phyloP scores from a whole-genome alignment of 2,888 invertebrate genomes.

The Erpobdella octoculata region DNA sequence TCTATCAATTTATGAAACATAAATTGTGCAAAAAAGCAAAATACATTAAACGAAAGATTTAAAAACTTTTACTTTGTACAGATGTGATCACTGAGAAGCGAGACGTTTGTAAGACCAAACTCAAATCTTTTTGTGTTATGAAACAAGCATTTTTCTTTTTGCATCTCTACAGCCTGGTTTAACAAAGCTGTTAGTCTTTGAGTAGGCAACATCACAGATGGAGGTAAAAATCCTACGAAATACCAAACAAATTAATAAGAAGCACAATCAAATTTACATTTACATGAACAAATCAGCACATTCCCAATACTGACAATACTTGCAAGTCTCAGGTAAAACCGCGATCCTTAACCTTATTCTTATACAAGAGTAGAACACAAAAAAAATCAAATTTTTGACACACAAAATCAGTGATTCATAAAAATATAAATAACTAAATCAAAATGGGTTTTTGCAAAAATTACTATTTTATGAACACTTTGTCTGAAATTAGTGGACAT shows the following conservation, averaged over 20 bases:
- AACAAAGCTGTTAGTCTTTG: neutral
- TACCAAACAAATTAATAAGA: neutral
- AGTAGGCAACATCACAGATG: slow-evolving; percentile 17
- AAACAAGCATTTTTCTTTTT: neutral
- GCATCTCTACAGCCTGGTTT: slow-evolving; percentile 13
- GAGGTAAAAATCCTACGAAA: slow-evolving; percentile 17
- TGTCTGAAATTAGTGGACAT: no score
- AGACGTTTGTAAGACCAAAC: neutral
- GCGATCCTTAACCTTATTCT: no score
- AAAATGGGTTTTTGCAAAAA: no score
- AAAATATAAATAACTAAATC: no score
- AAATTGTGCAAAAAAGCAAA: no score
- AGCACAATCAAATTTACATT: neutral
- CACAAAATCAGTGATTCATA: no score
- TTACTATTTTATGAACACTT: no score
- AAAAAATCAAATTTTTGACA: no score
- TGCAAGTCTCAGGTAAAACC: no score
- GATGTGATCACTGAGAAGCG: slow-evolving; percentile 12
- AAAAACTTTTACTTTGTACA: slow-evolving; percentile 19
- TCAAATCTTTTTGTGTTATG: neutral
- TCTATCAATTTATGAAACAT: no score
- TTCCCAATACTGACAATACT: neutral
- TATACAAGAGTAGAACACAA: neutral
- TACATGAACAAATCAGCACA: neutral
- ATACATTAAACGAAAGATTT: no score